Base-by-base conservation (phyloP, 2,113 vertebrate species). In the Scalopus aquaticus region DNA sequence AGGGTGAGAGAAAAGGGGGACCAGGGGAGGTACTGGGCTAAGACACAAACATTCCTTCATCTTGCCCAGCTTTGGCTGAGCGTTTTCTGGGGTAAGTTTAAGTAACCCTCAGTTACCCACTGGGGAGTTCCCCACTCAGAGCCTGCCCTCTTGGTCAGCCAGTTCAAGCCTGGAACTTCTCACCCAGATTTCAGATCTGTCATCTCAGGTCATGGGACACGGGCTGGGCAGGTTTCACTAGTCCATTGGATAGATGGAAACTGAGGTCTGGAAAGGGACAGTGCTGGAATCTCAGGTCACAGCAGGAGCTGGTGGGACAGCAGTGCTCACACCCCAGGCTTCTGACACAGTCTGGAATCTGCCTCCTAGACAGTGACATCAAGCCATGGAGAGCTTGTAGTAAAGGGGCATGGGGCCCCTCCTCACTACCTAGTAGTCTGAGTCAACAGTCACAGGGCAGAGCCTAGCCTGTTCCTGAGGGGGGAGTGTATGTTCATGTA, bases 11-110 rank as follows among this genome's bases (percentile, higher is more conserved):
- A 51, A 37, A 58, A 73, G 26, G 67, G 39, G 56, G 88, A 20
- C 3, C 12, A 1, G 26, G 37, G n/a, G 69, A 72, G 72, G 32
- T 73, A 51, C 17, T 26, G 46, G 46, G 79, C 65, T 19, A 20
- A 46, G 79, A 72, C 42, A 35, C 42, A 90, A 30, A 81, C 77
- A 73, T 64, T 60, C 76, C 87, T 90, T 81, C 80, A 2, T 37
- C 74, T 44, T 30, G 35, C 54, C 10, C 0, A 0, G 83, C 46
- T 77, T 42, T 77, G 58, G 42, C 86, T 67, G 70, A 94, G 51
- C 11, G 0, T 30, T 46, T 64, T 30, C 22, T 65, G 11, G 74
- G 64, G 51, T 10, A 19, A n/a, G 19, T 5, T 11, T 24, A 22
- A 51, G 72, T 8, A 13, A 9, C 51, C 5, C 54, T 65, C 65